Percentiles rank a stretch among this genome's conserved stretches.
Evolutionary conservation across 2,797 vertebrate genomes (phyloP).

Genomic region (Pogonophryne albipinna): DNA sequence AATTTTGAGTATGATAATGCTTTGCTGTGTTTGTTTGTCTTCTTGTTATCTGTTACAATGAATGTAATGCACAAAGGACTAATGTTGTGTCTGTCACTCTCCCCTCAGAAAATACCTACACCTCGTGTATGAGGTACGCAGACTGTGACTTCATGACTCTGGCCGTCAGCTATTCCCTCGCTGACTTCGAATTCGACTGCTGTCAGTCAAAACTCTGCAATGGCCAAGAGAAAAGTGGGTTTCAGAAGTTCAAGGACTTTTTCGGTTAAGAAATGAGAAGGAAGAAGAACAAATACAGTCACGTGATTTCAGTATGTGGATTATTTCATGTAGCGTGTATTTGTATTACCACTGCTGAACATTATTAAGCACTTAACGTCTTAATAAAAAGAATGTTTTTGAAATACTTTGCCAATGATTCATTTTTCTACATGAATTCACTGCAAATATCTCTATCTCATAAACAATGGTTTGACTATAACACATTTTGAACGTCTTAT

Average conservation of each 20-base stretch:
- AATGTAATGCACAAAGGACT: neutral
- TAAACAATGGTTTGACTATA: neutral
- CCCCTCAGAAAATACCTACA: conserved; percentile 31
- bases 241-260: neutral
- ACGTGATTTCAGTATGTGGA: neutral
- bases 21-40: too few relatives aligned
- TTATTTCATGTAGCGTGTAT: neutral
- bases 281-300: neutral
- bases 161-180: neutral
- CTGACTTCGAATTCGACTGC: conserved; percentile 39
- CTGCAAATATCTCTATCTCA: neutral
- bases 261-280: neutral
- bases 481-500: neutral
- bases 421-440: neutral
- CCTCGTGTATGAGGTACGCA: conserved; percentile 7
- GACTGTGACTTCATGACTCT: conserved; percentile 56
- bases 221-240: rapidly evolving
- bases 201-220: conserved; percentile 63
- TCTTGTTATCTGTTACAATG: neutral
- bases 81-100: neutral
- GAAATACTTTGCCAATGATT: too few relatives aligned
- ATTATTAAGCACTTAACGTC: conserved; percentile 2
- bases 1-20: too few relatives aligned
- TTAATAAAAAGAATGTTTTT: neutral
- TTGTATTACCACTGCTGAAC: neutral